Percentiles rank a stretch among this genome's conserved stretches.
phyloP scores from a whole-genome alignment of 2,797 vertebrate species.

The Microtus californicus region DNA sequence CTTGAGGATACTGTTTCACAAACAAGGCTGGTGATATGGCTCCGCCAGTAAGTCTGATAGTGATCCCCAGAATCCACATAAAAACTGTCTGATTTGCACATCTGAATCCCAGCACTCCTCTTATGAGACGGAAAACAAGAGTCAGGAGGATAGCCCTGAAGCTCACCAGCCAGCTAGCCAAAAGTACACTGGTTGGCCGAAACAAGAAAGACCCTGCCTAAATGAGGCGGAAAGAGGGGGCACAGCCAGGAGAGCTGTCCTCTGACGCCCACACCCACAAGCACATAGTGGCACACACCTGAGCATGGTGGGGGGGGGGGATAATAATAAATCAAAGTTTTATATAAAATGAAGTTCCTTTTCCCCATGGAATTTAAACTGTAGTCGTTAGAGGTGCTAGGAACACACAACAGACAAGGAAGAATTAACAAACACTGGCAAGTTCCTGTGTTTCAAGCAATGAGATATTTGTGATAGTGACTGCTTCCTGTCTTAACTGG shows the following conservation, averaged over 20 bases:
- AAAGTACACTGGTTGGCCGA: neutral
- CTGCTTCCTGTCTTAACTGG: neutral
- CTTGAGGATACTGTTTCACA: neutral
- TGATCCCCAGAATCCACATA: neutral
- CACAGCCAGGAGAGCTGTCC: neutral
- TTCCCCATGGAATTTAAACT: neutral
- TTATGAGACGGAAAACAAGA: neutral
- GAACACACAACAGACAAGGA: neutral
- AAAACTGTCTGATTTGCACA: neutral
- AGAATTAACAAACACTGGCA: neutral
- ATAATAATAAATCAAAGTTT: neutral
- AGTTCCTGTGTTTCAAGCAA: neutral
- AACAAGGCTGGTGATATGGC: neutral
- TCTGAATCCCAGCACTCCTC: neutral
- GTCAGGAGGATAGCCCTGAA: neutral
- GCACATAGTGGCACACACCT: no score
- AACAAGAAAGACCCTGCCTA: neutral
- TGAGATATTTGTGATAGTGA: neutral
- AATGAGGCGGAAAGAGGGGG: rapidly evolving
- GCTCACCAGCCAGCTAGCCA: neutral
- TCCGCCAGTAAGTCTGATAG: neutral
- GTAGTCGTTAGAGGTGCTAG: neutral
- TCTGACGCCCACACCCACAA: neutral
- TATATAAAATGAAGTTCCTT: neutral
- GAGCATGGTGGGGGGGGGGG: no score